Conservation (phyloP, 2,113 vertebrate genomes). For the Etheostoma spectabile region DNA sequence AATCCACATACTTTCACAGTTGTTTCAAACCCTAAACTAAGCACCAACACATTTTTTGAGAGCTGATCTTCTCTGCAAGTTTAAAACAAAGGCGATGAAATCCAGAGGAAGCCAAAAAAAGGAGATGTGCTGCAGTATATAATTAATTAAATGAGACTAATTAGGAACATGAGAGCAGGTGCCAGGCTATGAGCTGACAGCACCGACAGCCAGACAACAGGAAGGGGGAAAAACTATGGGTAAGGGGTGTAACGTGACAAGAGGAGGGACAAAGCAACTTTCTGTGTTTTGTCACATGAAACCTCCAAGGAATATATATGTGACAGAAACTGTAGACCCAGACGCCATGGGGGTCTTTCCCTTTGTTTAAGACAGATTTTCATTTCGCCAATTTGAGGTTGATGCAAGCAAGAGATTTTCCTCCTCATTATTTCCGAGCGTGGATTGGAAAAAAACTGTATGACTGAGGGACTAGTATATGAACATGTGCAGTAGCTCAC, state of each 20-base stretch:
- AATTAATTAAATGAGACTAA: conserved; percentile 95
- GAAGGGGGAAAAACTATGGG: conserved; percentile 73
- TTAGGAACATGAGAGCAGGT: conserved; percentile 94
- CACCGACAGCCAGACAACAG: conserved; percentile 87
- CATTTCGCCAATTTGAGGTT: conserved; percentile 83
- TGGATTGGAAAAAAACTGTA: conserved; percentile 60
- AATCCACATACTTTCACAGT: conserved; percentile 1
- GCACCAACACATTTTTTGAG: neutral
- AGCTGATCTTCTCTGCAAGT: conserved; percentile 50
- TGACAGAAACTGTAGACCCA: conserved; percentile 85
- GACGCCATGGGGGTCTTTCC: conserved; percentile 80
- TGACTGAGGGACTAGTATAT: conserved; percentile 29
- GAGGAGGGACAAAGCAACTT: conserved; percentile 87
- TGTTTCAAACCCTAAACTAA: conserved; percentile 13
- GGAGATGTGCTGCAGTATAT: conserved; percentile 87
- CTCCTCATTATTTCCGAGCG: conserved; percentile 80
- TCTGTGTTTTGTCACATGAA: conserved; percentile 88
- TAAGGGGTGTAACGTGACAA: conserved; percentile 86
- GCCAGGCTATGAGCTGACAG: conserved; percentile 90
- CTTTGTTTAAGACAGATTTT: conserved; percentile 84
- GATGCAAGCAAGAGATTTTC: conserved; percentile 81
- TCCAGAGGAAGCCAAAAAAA: conserved; percentile 75
- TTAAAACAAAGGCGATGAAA: conserved; percentile 73
- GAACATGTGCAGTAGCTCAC: conserved; percentile 38
- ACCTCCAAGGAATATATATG: conserved; percentile 86